Base-by-base conservation (phyloP, 1,140 invertebrate genomes). In the Eufriesea mexicana region DNA sequence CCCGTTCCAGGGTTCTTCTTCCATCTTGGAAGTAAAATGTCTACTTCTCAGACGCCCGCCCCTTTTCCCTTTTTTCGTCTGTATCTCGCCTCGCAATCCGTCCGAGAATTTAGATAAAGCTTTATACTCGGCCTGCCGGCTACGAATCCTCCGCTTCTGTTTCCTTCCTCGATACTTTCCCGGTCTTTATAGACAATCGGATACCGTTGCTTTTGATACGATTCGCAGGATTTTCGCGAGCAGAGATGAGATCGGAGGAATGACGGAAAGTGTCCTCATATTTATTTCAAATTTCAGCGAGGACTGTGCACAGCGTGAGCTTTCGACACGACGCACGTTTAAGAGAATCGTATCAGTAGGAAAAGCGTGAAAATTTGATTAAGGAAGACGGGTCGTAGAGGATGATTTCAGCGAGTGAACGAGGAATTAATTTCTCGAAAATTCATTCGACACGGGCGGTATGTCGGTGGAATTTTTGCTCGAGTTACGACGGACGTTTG, bases 11-110 rank as follows among this genome's bases (percentile, higher is more conserved):
- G 25, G 18, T 20, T 67, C 57, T n/a, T 47, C 82, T 61, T 74
- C 74, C 86, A 70, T 86, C 66, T 67, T 84, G 47, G 72, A 67
- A 47, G 51, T 73, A 82, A 75, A 78, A 85, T 67, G 79, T 88
- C 83, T 76, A 61, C 68, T 85, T 79, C 66, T 42, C 68, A 77
- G 66, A 74, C 86, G 59, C 16, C 71, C 75, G 62, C 49, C 77
- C 59, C 72, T 64, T 74, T 49, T 54, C 23, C 42, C 20, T 35
- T 62, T 67, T 49, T 61, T 57, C 45, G 18, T 9, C 51, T 62
- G 28, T 77, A 67, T 76, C 74, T 61, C 55, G 23, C 54, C 61
- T 67, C 55, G 49, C 73, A 54, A 67, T 61, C 62, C 80, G 35
- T 7, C 73, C 28, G 25, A 55, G 74, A 83, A 68, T 77, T 77